These are phyloP conservation scores for Embiotoca jacksoni DNA, from an alignment of 2,113 vertebrate species.

Conservation along the genomic window DNA sequence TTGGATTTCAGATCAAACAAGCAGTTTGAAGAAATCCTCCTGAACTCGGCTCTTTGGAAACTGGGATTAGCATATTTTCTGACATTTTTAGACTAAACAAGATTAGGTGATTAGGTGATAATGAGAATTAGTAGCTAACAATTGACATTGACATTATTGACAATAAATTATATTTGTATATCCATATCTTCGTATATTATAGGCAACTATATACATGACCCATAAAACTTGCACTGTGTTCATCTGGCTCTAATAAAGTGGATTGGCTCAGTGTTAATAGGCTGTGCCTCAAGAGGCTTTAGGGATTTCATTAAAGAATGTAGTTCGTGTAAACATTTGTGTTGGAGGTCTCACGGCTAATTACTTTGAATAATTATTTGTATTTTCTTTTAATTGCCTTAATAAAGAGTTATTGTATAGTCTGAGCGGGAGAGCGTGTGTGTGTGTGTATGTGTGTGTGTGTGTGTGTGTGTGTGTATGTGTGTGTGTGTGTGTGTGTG, in stretches of 20 bases:
- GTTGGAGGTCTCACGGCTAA: conserved; percentile 7
- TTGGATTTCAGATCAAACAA: not conserved
- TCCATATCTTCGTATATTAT: not conserved
- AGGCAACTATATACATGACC: not conserved
- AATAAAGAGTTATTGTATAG: not conserved
- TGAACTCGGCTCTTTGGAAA: too few species aligned
- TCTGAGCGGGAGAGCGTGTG: too few species aligned
- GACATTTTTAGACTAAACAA: not conserved
- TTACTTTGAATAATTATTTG: conserved; percentile 9
- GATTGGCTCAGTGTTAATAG: not conserved
- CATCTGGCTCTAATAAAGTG: not conserved
- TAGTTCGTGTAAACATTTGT: conserved; percentile 27
- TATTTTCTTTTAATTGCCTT: conserved; percentile 4
- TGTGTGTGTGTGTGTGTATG: not conserved
- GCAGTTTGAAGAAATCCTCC: not conserved
- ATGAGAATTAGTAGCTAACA: not conserved
- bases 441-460: not conserved
- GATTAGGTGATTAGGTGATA: not conserved
- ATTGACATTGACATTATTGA: not conserved
- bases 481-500: not conserved
- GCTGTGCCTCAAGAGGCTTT: not conserved
- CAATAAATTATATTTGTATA: not conserved
- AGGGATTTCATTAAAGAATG: conserved; percentile 14
- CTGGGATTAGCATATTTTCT: not conserved
- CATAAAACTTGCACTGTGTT: not conserved